Percentiles rank a stretch among this genome's conserved stretches.
phyloP scores from a whole-genome alignment of 2,113 vertebrate species.

The Dasyprocta punctata region DNA sequence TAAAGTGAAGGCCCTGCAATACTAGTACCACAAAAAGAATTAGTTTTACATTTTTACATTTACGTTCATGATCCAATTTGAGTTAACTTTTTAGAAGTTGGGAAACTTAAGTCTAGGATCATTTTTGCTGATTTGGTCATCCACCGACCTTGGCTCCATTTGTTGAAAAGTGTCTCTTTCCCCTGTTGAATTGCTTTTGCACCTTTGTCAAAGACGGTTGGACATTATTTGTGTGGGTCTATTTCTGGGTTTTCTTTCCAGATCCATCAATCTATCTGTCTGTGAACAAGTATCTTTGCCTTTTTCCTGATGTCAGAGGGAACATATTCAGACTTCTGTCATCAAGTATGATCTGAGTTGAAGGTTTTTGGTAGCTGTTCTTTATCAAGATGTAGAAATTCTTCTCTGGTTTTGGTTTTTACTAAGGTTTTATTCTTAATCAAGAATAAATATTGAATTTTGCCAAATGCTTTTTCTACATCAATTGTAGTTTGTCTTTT shows the following conservation, averaged over 20 bases:
- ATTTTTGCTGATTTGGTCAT: neutral
- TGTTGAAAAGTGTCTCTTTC: neutral
- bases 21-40: neutral
- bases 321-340: neutral
- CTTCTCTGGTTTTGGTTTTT: neutral
- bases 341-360: neutral
- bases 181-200: neutral
- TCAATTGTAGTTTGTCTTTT: neutral
- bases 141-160: neutral
- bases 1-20: neutral
- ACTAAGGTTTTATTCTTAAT: neutral
- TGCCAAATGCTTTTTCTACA: neutral
- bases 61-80: neutral
- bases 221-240: neutral
- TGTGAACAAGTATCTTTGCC: neutral
- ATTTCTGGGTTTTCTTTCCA: constrained; percentile 9
- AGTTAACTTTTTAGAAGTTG: neutral
- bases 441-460: neutral
- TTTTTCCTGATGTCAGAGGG: neutral
- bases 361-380: neutral
- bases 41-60: neutral
- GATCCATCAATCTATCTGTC: neutral
- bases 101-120: neutral
- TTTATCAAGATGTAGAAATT: neutral
- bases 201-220: neutral